Base-by-base conservation (phyloP, 2,113 vertebrate species). In the Callionymus lyra region DNA sequence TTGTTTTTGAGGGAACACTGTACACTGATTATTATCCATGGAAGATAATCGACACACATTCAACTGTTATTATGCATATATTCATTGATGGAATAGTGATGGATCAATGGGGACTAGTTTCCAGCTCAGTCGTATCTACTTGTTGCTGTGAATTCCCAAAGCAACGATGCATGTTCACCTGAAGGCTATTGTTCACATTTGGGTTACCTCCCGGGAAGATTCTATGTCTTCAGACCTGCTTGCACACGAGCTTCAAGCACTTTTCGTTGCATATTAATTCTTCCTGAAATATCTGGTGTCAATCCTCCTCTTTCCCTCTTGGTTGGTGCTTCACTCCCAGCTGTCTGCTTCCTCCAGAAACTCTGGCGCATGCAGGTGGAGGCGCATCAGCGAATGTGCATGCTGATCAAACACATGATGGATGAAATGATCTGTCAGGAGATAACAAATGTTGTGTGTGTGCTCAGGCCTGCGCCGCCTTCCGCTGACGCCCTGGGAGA, bases 401-500 rank as follows among this genome's bases (percentile, higher is more conserved):
- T 38, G 9, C 4, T 16, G 21, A 11, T 11, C 8, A 8, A 4
- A 27, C 21, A 27, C 21, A 27, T 27, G 8, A 27, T 5, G 8
- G 4, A 27, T 5, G 21, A 27, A 27, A 27, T 27, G 4, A 27
- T 27, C 21, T 27, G 21, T 27, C 21, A 27, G 21, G 4, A 8
- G 4, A 27, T 27, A 27, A 27, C 21, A 27, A 35, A 31, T 56
- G 31, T 56, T 31, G 14, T 67, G 27, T 47, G 36, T 59, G 56
- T 53, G 12, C 50, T 38, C 56, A 97, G 94, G 90, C 72, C 31
- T 70, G 50, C 92, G 90, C 37, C 89, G 89, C 12, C 84, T 94
- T 48, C 91, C 91, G 31, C 78, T 99, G 79, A 93, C 88, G 15
- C 84, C 89, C 0, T 96, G 92, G 94, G 93, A 98, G 79, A 96